phyloP scores from a whole-genome alignment of 2,888 invertebrate species.

The Ophonus ardosiacus region DNA sequence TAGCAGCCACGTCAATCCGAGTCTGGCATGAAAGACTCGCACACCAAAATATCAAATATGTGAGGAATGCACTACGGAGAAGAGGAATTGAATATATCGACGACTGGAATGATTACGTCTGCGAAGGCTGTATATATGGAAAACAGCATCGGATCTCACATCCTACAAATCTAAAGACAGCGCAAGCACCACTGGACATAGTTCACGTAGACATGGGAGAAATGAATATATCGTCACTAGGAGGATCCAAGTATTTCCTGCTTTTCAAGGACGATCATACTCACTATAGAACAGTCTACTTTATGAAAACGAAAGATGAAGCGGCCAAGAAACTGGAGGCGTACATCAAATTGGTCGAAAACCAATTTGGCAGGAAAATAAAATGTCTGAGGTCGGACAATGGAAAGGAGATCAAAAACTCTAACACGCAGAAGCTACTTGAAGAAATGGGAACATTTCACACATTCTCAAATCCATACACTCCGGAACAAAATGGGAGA shows the following conservation, averaged over 20 bases:
- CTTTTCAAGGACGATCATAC: constrained; percentile 68
- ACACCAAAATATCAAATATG: constrained; percentile 30
- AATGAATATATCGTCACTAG: constrained; percentile 68
- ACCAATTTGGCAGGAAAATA: constrained; percentile 67
- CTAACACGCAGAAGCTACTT: constrained; percentile 13
- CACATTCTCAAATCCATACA: neutral
- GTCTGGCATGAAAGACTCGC: constrained; percentile 65
- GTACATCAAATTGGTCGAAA: constrained; percentile 68
- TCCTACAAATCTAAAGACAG: constrained; percentile 67
- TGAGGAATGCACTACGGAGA: constrained; percentile 46
- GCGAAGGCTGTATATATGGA: constrained; percentile 46
- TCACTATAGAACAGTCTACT: constrained; percentile 69
- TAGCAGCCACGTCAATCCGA: constrained; percentile 66
- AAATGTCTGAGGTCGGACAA: constrained; percentile 66
- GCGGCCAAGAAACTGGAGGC: constrained; percentile 66
- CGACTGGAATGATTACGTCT: constrained; percentile 65
- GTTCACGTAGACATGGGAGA: constrained; percentile 69
- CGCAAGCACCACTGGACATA: constrained; percentile 66
- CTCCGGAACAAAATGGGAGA: no score
- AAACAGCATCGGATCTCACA: constrained; percentile 65
- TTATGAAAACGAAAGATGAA: constrained; percentile 69
- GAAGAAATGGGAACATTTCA: constrained; percentile 33
- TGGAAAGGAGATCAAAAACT: constrained; percentile 30
- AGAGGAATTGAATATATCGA: constrained; percentile 61
- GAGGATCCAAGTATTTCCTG: constrained; percentile 69